Evolutionary conservation across 2,113 vertebrate species (phyloP), one percentile per base, ranked within the genome.

Genomic region (Cygnus buccinator): DNA sequence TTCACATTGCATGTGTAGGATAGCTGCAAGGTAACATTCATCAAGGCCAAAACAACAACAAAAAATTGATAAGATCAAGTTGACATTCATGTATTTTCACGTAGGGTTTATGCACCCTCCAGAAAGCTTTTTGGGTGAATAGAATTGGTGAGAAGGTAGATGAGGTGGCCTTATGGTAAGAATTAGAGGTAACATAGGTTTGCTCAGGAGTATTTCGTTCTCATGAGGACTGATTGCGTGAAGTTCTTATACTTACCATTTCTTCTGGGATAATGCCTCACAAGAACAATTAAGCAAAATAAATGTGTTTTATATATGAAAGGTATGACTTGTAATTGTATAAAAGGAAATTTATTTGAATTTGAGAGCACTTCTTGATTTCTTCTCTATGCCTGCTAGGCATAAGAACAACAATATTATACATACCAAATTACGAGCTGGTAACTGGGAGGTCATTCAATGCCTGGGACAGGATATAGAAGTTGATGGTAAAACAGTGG

Each of bases 271-370:
- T 70, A 74, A 84, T 35, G 14, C 18, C 4, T 74, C 46, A 81
- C 22, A 87, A 77, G 35, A 12, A 61, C 4, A 6, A 80, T 22
- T 61, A 83, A 86, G n/a, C 7, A 90, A 68, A 85, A 43, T 3
- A 57, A 54, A 71, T 2, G 1, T 18, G 2, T 31, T 33, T 62
- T 41, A 7, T 25, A 68, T 63, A 55, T 0, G 1, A 57, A 89
- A 66, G 3, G 6, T 37, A 52, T 76, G 28, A 66, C 7, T 87
- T 74, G 21, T 9, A 81, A 41, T 77, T 7, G 2, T 44, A 5
- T 31, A 57, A 68, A 79, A 82, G 43, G 5, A 18, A 74, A 66
- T 57, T 61, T 33, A 86, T 12, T 28, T 9, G 0, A 61, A 65
- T 66, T 46, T 89, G 50, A 77, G 26, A 7, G 13, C 5, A 77